Evolutionary conservation across 1,140 invertebrate genomes (phyloP), one percentile per base, ranked within the genome.

Genomic region (Cherax destructor): DNA sequence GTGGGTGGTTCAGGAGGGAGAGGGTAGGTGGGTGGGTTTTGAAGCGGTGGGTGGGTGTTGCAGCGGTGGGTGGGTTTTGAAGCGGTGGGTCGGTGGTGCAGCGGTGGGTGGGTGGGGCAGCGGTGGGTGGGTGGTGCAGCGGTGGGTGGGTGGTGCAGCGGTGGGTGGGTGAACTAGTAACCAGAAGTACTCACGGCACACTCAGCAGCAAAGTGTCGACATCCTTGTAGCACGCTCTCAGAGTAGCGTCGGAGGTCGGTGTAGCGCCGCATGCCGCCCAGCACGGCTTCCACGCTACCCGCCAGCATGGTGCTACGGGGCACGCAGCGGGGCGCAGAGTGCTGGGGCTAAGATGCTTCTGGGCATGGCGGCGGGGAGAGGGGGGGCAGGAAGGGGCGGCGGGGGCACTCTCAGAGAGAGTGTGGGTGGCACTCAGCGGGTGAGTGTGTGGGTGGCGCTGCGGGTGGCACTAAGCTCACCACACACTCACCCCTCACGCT

Each of bases 211-310:
- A 92, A 87, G 50, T 92, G 78, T 30, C 91, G 78, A 30, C 91
- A 92, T 3, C 91, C 91, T 49, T 92, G 91, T 9, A 92, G 72
- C 21, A 92, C 91, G 4, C 79, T 59, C 79, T 92, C 86, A 0
- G 91, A 92, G 85, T 92, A 92, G 24, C 85, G 78, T 21, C 91
- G 78, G 30, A 92, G 72, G 49, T 92, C 91, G 3, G 85, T 80
- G 56, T 92, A 92, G 61, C 80, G 69, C n/a, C 85, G 49, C 91
- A 92, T 87, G 21, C 80, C 86, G 24, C 56, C 88, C 88, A 90
- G 41, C 47, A 90, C 88, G 30, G 88, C 88, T 74, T 90, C 88
- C 88, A 90, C 81, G 50, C 79, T 90, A 24, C 84, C 84, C 78
- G 86, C 86, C 77, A 88, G 79, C 86, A 88, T 88, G 76, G 52